Percentiles rank a stretch among this genome's conserved stretches.
These are phyloP conservation scores for Hormaphis cornu DNA, from an alignment of 1,140 invertebrate genomes.

Conservation along the genomic window DNA sequence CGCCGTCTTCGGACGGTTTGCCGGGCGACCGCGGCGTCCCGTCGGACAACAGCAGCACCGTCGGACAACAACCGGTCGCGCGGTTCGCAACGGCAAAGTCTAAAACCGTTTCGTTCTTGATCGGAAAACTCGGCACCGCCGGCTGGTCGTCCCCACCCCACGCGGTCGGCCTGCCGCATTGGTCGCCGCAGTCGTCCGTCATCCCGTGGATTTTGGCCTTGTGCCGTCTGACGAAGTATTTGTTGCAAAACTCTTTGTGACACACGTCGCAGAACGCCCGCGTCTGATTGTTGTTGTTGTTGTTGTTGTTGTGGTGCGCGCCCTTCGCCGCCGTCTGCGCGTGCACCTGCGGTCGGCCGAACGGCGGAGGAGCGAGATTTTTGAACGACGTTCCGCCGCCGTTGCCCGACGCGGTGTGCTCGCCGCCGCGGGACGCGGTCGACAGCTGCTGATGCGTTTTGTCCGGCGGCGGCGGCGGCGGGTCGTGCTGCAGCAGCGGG, in stretches of 20 bases:
- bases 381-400: slow-evolving; percentile 28
- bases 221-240: slow-evolving; percentile 60
- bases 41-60: no score
- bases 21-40: no score
- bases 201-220: slow-evolving; percentile 51
- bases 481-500: no score
- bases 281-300: slow-evolving; percentile 43
- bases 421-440: no score
- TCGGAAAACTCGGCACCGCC: neutral
- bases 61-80: no score
- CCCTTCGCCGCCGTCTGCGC: neutral
- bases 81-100: no score
- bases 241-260: slow-evolving; percentile 63
- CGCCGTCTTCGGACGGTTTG: no score
- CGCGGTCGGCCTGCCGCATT: no score
- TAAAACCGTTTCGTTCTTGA: neutral
- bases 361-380: neutral
- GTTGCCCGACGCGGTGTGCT: slow-evolving; percentile 77
- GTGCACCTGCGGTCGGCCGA: neutral
- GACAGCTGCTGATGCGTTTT: no score
- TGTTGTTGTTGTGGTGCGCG: slow-evolving; percentile 39
- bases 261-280: slow-evolving; percentile 50
- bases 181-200: neutral
- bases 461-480: no score
- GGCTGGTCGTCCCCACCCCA: no score